A percentile compares a stretch with the other conserved stretches of the same genome.
Evolutionary conservation across 1,140 invertebrate genomes (phyloP).

Genomic region (Drosophila pandora): DNA sequence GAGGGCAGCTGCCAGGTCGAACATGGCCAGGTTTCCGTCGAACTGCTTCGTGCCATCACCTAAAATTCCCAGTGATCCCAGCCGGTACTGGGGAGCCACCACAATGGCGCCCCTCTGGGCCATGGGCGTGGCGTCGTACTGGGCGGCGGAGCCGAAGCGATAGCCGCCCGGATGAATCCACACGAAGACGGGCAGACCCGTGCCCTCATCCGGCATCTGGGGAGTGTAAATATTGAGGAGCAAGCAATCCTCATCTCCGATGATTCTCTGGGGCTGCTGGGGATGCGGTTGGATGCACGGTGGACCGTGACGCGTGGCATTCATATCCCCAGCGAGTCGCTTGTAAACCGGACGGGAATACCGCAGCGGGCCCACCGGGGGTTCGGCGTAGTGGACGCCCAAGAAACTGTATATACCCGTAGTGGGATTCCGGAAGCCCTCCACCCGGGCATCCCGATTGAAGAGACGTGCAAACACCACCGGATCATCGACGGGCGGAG

Average conservation of each 20-base stretch:
- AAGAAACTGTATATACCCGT: conserved; percentile 86
- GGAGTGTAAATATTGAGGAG: conserved; percentile 92
- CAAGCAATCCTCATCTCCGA: conserved; percentile 90
- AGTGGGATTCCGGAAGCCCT: conserved; percentile 84
- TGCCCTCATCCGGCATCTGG: conserved; percentile 85
- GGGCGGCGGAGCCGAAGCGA: conserved; percentile 87
- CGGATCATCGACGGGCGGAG: conserved; percentile 86
- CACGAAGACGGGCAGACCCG: conserved; percentile 86
- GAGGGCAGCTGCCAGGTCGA: conserved; percentile 88
- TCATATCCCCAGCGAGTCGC: conserved; percentile 84
- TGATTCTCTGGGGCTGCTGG: conserved; percentile 68
- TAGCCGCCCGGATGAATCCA: conserved; percentile 88
- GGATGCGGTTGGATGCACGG: conserved; percentile 86
- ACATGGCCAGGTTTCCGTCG: conserved; percentile 88
- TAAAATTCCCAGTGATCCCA: conserved; percentile 91
- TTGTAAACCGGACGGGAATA: conserved; percentile 86
- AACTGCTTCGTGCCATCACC: conserved; percentile 87
- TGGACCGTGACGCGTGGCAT: conserved; percentile 85
- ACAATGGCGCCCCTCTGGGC: conserved; percentile 88
- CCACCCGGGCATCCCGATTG: conserved; percentile 85
- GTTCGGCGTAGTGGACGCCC: conserved; percentile 89
- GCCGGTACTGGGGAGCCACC: conserved; percentile 92
- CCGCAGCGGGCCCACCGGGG: conserved; percentile 86
- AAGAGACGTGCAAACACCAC: conserved; percentile 85
- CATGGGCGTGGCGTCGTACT: conserved; percentile 87